Evolutionary conservation across 2,888 invertebrate genomes (phyloP), one percentile per base, ranked within the genome.

Genomic region (Neoascia interrupta): DNA sequence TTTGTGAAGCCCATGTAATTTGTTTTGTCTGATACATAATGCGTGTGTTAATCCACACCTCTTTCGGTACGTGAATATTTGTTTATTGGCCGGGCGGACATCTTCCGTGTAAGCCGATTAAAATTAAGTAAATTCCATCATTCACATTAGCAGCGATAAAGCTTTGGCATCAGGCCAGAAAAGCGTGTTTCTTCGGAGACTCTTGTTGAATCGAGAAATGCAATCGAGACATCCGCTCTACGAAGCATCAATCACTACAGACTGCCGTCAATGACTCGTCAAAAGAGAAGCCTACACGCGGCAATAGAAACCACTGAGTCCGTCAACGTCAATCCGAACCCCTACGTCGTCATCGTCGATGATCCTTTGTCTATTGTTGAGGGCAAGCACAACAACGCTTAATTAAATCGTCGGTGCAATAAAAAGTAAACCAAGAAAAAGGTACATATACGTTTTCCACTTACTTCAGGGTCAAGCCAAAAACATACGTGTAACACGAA

Each of bases 381-480:
- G 18, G 47, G 34, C 64, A 39, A 39, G 31, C 61, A 47, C 39
- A 66, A 49, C 23, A 28, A 31, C 31, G 16, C 68, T 63, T 61
- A 79, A 79, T 79, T 68, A 68, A 68, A 63, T 73, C 73, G 49
- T 68, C 28, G 56, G 66, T 34, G 60, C 11, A 63, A 56, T 53
- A 60, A 61, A 61, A 61, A 34, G 21, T 13, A 53, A 41, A 54
- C 37, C 34, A 47, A 37, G 51, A 76, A 54, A 26, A 26, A 26
- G 26, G 8, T 5, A 26, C 26, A 26, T 3, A 31, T 31, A 31
- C 31, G n/a, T n/a, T 34, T 61, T 21, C 58, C 43, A 75, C 51
- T 56, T 36, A 13, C 41, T 16, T 47, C 41, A 47, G 53, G 53
- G 72, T 64, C 60, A 31, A 31, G 43, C 10, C 51, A 34, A 5